Conservation (phyloP, 2,113 vertebrate species). For the Entelurus aequoreus region DNA sequence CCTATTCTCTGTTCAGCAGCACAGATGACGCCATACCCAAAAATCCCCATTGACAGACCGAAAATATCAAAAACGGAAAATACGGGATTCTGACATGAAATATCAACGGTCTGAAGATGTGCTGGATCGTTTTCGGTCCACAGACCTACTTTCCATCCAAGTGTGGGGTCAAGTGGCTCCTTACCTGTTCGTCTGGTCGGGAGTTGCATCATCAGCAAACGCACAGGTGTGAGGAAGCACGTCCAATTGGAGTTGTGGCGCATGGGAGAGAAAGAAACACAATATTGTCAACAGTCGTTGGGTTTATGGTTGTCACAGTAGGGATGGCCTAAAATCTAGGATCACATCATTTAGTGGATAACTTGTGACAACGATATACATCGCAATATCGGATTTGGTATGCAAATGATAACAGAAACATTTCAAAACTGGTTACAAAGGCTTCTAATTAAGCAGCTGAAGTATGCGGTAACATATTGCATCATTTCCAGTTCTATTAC, state of each 20-base stretch:
- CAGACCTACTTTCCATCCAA: slow-evolving; percentile 20
- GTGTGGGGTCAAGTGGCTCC: slow-evolving; percentile 28
- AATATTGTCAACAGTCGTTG: neutral
- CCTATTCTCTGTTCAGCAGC: slow-evolving; percentile 18
- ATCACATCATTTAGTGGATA: no score
- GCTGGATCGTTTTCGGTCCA: slow-evolving; percentile 6
- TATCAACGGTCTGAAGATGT: no score
- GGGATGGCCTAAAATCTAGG: no score
- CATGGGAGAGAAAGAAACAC: slow-evolving; percentile 31
- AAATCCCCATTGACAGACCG: slow-evolving; percentile 3
- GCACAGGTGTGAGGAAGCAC: slow-evolving; percentile 20
- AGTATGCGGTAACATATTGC: no score
- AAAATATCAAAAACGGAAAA: slow-evolving; percentile 1
- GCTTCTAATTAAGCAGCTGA: no score
- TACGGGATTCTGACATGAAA: neutral
- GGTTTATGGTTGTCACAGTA: no score
- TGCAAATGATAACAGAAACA: no score
- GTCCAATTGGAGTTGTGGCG: slow-evolving; percentile 23
- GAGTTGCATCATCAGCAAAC: slow-evolving; percentile 9
- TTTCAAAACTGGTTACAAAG: no score
- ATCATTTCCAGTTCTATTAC: no score
- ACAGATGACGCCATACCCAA: slow-evolving; percentile 20
- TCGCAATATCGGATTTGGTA: no score
- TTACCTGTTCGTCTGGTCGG: slow-evolving; percentile 75
- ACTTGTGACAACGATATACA: no score